Percentiles rank a stretch among this genome's conserved stretches.
Evolutionary conservation across 2,113 vertebrate genomes (phyloP).

Genomic region (Sus scrofa): T2T-Sscrofa CM000824.6:61415501-61416000

Average conservation of each 20-base stretch:
- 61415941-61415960: slow-evolving; percentile 98
- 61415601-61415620: neutral
- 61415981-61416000: slow-evolving; percentile 98
- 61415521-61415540: neutral
- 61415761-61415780: neutral
- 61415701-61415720: neutral
- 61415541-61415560: neutral
- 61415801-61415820: too few relatives aligned
- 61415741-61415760: neutral
- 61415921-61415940: slow-evolving; percentile 96
- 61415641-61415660: neutral
- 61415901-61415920: slow-evolving; percentile 91
- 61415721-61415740: neutral
- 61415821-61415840: neutral
- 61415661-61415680: neutral
- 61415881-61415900: neutral
- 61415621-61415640: neutral
- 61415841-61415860: neutral
- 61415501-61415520: neutral
- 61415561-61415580: neutral
- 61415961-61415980: slow-evolving; percentile 99
- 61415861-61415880: neutral
- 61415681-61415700: neutral
- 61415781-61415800: too few relatives aligned
- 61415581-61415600: too few relatives aligned